Conservation (phyloP, 2,797 vertebrate genomes). For the Rhinoraja longicauda region DNA sequence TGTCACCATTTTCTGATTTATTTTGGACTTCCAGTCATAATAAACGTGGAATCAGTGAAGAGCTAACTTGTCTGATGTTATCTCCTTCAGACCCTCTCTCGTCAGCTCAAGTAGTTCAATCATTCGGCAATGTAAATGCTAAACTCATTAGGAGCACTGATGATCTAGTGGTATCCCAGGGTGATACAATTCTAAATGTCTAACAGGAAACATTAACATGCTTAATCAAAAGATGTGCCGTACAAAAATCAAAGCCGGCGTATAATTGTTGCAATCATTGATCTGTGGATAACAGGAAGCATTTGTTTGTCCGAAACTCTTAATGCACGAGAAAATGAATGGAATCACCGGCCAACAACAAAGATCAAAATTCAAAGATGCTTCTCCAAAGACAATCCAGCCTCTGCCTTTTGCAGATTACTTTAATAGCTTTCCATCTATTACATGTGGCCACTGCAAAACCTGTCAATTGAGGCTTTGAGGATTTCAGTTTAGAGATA, state of each 20-base stretch:
- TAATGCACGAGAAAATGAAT: neutral
- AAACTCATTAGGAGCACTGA: neutral
- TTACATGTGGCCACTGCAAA: neutral
- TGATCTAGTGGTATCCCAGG: neutral
- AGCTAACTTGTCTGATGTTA: neutral
- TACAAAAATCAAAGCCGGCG: neutral
- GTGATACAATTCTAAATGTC: neutral
- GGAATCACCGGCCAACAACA: neutral
- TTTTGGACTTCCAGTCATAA: too few species aligned
- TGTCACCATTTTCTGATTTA: too few species aligned
- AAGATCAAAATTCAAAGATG: constrained; percentile 7
- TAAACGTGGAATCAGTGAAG: neutral
- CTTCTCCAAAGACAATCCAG: neutral
- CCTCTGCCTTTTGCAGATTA: neutral
- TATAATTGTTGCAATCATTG: neutral
- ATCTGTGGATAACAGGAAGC: neutral
- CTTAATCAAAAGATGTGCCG: neutral
- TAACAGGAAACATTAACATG: neutral
- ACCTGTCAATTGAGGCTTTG: neutral
- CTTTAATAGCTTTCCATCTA: neutral
- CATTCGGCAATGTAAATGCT: neutral
- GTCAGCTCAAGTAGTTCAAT: neutral
- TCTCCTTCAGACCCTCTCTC: neutral
- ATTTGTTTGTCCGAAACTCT: neutral
- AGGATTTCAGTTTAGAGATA: too few species aligned